Conservation (phyloP, 2,888 invertebrate species). For the Thereva nobilitata region DNA sequence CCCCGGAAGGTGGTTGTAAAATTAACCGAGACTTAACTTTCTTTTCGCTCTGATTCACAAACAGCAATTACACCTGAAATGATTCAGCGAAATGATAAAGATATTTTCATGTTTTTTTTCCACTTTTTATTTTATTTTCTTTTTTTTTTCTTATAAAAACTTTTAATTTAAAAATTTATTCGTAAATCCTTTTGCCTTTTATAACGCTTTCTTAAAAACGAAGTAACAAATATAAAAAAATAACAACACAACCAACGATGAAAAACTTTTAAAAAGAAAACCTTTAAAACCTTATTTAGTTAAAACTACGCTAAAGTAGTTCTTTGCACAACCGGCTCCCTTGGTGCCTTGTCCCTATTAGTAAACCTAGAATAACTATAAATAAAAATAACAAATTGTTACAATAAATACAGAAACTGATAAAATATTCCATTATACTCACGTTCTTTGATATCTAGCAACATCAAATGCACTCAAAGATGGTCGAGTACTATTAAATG, state of each 20-base stretch:
- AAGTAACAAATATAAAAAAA: background rate
- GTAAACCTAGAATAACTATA: slow-evolving; percentile 66
- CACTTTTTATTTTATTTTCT: too few species aligned
- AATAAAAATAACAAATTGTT: slow-evolving; percentile 43
- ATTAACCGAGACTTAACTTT: too few species aligned
- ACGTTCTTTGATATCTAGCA: slow-evolving; percentile 76
- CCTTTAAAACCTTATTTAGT: background rate
- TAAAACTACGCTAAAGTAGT: background rate
- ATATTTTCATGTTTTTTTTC: too few species aligned
- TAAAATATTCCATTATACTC: slow-evolving; percentile 57
- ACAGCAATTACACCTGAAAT: too few species aligned
- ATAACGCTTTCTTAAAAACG: too few species aligned
- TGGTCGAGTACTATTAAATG: slow-evolving; percentile 73
- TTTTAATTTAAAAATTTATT: too few species aligned
- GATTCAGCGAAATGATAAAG: too few species aligned
- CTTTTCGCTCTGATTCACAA: too few species aligned
- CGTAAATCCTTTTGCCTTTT: too few species aligned
- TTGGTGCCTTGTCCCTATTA: slow-evolving; percentile 62
- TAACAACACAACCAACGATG: slow-evolving; percentile 11
- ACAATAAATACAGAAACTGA: slow-evolving; percentile 13
- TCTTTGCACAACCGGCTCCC: slow-evolving; percentile 65
- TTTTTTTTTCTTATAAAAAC: too few species aligned
- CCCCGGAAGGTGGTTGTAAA: too few species aligned
- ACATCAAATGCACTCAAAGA: slow-evolving; percentile 74
- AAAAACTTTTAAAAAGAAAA: slow-evolving; percentile 1